Percentiles rank a stretch among this genome's conserved stretches.
phyloP scores from a whole-genome alignment of 2,888 invertebrate species.

The Diaprepes abbreviatus region DNA sequence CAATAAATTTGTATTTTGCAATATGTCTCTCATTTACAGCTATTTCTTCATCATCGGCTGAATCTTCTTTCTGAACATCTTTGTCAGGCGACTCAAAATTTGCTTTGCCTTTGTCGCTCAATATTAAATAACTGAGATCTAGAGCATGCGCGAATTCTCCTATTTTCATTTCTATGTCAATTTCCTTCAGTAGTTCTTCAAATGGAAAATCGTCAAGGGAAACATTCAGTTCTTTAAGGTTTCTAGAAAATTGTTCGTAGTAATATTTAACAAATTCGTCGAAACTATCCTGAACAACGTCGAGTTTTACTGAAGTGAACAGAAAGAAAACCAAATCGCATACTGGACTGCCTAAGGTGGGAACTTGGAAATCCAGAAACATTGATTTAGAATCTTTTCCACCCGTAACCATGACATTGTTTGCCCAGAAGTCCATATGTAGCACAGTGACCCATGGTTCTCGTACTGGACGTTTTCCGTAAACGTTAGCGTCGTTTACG shows the following conservation, averaged over 20 bases:
- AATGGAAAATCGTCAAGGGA: constrained; percentile 23
- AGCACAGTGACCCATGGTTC: constrained; percentile 42
- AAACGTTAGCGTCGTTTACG: neutral
- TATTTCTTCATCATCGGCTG: neutral
- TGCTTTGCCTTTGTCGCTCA: constrained; percentile 25
- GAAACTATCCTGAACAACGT: constrained; percentile 13
- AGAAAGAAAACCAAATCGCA: constrained; percentile 38
- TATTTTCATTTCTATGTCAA: constrained; percentile 1
- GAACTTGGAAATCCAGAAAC: constrained; percentile 35
- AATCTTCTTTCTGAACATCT: neutral
- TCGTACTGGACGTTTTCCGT: neutral
- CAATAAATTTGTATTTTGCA: constrained; percentile 28
- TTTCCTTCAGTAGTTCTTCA: constrained; percentile 31
- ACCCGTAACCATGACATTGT: constrained; percentile 43
- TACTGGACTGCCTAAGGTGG: constrained; percentile 15
- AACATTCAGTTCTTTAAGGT: constrained; percentile 28
- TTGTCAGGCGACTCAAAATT: constrained; percentile 10
- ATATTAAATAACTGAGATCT: neutral
- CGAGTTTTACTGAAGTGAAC: constrained; percentile 24
- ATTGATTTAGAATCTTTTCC: constrained; percentile 19
- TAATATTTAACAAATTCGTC: constrained; percentile 38
- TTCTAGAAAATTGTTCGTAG: constrained; percentile 33
- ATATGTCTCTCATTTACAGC: constrained; percentile 21
- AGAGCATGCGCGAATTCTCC: constrained; percentile 30
- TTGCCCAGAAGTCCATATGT: constrained; percentile 44